phyloP scores from a whole-genome alignment of 2,888 invertebrate species.

The Thymelicus lineola region DNA sequence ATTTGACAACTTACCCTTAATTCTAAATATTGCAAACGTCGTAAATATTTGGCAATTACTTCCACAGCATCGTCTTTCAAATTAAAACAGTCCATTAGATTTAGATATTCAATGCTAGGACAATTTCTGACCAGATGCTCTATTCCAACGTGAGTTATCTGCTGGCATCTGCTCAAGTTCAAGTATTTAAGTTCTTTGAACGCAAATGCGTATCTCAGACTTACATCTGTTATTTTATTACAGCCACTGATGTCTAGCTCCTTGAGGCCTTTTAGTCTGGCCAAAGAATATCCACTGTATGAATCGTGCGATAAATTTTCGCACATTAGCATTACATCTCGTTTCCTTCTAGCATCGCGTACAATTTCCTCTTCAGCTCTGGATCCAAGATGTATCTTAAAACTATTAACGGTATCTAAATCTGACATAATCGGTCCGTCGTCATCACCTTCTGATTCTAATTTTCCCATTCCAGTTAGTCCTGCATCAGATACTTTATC shows the following conservation, averaged over 20 bases:
- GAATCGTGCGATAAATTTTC: conserved; percentile 77
- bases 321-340: conserved; percentile 86
- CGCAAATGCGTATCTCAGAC: conserved; percentile 87
- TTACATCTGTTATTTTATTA: conserved; percentile 89
- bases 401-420: conserved; percentile 54
- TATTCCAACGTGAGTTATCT: conserved; percentile 88
- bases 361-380: conserved; percentile 89
- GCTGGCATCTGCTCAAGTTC: conserved; percentile 88
- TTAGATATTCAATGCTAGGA: conserved; percentile 88
- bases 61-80: conserved; percentile 86
- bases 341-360: conserved; percentile 87
- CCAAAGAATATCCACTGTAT: conserved; percentile 81
- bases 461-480: conserved; percentile 87
- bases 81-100: conserved; percentile 88
- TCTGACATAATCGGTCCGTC: conserved; percentile 66
- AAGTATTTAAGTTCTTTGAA: conserved; percentile 87
- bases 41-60: conserved; percentile 67
- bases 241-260: conserved; percentile 88
- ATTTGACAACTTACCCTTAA: conserved; percentile 74
- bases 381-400: conserved; percentile 86
- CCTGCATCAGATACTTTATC: conserved; percentile 89
- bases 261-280: conserved; percentile 81
- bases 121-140: conserved; percentile 87
- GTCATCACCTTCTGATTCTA: conserved; percentile 61
- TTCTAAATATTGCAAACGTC: conserved; percentile 84